Percentiles rank a stretch among this genome's conserved stretches.
Evolutionary conservation across 2,888 invertebrate species (phyloP).

Genomic region (Hesperia comma): DNA sequence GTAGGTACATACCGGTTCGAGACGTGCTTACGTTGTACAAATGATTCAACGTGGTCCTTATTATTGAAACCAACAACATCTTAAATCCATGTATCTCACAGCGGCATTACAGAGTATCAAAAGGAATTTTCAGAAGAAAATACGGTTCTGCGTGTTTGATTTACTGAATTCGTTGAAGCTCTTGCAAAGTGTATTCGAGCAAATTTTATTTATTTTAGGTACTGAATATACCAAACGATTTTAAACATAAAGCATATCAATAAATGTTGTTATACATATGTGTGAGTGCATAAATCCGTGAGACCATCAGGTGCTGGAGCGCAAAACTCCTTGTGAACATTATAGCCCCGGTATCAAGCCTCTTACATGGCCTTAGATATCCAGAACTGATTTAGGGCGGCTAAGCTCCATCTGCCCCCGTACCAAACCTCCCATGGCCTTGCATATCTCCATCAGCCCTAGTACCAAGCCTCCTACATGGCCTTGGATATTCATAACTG

Average conservation of each 20-base stretch:
- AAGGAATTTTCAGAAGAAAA: slow-evolving; percentile 9
- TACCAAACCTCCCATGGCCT: too few relatives aligned
- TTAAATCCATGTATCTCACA: slow-evolving; percentile 15
- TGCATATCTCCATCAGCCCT: too few relatives aligned
- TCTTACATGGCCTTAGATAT: too few relatives aligned
- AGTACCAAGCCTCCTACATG: too few relatives aligned
- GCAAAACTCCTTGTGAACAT: too few relatives aligned
- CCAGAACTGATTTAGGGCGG: too few relatives aligned
- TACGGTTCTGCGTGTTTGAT: slow-evolving; percentile 17
- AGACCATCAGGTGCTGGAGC: too few relatives aligned
- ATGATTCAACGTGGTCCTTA: slow-evolving; percentile 7
- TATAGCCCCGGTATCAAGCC: too few relatives aligned
- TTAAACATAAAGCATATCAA: background rate
- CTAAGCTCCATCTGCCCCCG: too few relatives aligned
- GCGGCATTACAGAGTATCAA: slow-evolving; percentile 18
- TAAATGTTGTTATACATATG: too few relatives aligned
- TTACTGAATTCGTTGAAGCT: slow-evolving; percentile 10
- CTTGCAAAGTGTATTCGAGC: background rate
- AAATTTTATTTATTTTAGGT: slow-evolving; percentile 1
- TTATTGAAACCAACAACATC: slow-evolving; percentile 17
- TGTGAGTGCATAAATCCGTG: too few relatives aligned
- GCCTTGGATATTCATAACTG: too few relatives aligned
- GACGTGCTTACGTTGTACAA: background rate
- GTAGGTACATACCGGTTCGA: background rate
- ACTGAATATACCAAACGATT: background rate